Conservation (phyloP, 2,113 vertebrate species). For the Varanus komodoensis region DNA sequence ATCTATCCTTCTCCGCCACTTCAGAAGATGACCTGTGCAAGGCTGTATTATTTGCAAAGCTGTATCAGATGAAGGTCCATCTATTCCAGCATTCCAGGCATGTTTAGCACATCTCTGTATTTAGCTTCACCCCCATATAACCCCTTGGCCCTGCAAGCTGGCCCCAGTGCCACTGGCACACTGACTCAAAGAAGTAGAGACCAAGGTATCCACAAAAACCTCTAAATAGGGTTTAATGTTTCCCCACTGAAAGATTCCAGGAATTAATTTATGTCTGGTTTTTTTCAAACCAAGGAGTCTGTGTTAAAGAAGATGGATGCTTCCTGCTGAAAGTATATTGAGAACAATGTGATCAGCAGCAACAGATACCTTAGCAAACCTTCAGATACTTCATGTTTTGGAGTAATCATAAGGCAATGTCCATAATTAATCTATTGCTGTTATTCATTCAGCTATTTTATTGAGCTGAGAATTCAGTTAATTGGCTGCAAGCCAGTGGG, state of each 20-base stretch:
- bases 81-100: neutral
- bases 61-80: neutral
- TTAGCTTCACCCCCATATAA: constrained; percentile 37
- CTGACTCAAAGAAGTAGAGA: constrained; percentile 40
- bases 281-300: constrained; percentile 53
- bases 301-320: constrained; percentile 69
- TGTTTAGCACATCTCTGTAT: neutral
- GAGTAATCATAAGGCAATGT: constrained; percentile 33
- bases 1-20: neutral
- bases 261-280: constrained; percentile 71
- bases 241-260: constrained; percentile 59
- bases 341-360: constrained; percentile 50
- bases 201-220: constrained; percentile 69
- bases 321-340: constrained; percentile 45
- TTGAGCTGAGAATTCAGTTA: constrained; percentile 2
- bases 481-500: constrained; percentile 17
- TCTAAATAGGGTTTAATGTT: constrained; percentile 69
- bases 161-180: constrained; percentile 44
- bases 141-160: constrained; percentile 55
- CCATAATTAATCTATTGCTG: constrained; percentile 2
- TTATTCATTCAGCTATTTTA: neutral
- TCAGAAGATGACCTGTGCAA: neutral
- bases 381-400: constrained; percentile 49
- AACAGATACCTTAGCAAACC: constrained; percentile 51
- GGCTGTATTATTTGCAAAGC: neutral